Conservation (phyloP, 2,797 vertebrate genomes). For the Cygnus olor region DNA sequence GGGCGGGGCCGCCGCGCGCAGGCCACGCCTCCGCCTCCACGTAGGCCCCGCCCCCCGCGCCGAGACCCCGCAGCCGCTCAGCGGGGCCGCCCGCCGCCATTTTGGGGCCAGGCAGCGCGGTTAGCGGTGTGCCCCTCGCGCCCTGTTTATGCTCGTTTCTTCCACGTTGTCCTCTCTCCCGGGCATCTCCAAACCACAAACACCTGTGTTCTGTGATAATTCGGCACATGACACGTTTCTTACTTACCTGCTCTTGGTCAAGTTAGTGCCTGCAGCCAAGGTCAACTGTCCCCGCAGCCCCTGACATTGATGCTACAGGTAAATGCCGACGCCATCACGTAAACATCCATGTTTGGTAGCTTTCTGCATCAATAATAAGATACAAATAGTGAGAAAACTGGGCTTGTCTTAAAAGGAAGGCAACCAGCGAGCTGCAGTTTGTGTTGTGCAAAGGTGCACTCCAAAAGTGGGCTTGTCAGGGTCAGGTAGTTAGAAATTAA, state of each 20-base stretch:
- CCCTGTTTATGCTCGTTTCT: neutral
- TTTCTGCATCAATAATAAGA: neutral
- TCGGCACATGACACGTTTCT: neutral
- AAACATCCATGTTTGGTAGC: neutral
- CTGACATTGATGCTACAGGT: neutral
- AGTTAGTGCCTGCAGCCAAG: neutral
- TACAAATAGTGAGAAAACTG: neutral
- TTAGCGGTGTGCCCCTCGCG: too few species aligned
- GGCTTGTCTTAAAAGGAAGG: neutral
- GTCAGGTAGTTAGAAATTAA: neutral
- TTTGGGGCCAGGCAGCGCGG: neutral
- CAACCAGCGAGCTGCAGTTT: neutral
- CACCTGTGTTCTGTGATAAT: neutral
- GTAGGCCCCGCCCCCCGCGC: too few species aligned
- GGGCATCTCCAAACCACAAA: neutral
- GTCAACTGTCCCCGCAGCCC: neutral
- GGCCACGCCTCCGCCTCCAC: too few species aligned
- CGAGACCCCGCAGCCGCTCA: too few species aligned
- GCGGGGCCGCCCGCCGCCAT: neutral
- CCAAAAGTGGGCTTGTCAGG: neutral
- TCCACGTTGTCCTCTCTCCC: neutral
- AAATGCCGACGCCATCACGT: neutral
- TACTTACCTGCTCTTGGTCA: neutral
- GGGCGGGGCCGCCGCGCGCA: neutral
- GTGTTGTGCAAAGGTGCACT: neutral